Conservation (phyloP, 2,888 invertebrate species). For the Euzophera pinguis region DNA sequence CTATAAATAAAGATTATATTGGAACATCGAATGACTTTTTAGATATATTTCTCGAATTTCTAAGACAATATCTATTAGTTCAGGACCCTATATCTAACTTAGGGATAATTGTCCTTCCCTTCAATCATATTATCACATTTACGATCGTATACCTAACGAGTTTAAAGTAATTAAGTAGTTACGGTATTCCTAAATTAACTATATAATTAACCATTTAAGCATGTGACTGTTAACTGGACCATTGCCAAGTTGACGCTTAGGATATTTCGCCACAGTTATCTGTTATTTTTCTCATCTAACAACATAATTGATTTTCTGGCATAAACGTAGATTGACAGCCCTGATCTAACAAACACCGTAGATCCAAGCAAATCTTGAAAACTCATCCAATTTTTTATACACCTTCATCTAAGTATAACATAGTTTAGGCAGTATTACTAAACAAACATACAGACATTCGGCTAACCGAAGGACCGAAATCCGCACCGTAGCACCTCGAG, state of each 20-base stretch:
- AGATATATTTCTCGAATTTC: not conserved
- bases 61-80: too few species aligned
- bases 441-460: constrained; percentile 15
- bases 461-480: constrained; percentile 14
- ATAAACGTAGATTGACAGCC: not conserved
- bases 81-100: not conserved
- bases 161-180: not conserved
- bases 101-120: too few species aligned
- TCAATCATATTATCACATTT: too few species aligned
- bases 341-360: not conserved
- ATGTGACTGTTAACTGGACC: too few species aligned
- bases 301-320: too few species aligned
- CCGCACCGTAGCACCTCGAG: constrained; percentile 10
- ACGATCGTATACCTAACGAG: too few species aligned
- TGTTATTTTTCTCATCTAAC: too few species aligned
- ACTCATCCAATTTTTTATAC: constrained; percentile 1
- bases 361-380: not conserved
- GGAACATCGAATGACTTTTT: not conserved
- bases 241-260: too few species aligned
- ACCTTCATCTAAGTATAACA: not conserved
- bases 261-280: too few species aligned
- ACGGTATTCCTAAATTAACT: too few species aligned
- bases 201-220: too few species aligned
- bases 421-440: constrained; percentile 5
- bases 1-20: not conserved